Evolutionary conservation across 1,140 invertebrate species (phyloP), one percentile per base, ranked within the genome.

Genomic region (Halotydeus destructor): DNA sequence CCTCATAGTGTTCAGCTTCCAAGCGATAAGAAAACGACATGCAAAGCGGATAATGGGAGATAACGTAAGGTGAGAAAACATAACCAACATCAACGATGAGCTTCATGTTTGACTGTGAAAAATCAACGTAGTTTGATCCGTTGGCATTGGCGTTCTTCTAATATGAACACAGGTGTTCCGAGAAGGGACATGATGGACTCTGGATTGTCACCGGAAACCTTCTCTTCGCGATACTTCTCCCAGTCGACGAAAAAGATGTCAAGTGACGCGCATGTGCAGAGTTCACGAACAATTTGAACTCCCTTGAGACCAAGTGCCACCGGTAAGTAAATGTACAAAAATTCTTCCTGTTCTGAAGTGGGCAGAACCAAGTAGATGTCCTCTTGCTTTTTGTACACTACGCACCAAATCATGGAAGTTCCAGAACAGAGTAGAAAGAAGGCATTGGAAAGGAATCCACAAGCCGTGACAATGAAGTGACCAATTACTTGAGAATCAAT

Each of bases 201-300:
- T 11, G 5, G 18, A n/a, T 40, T 8, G 6, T 25, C 28, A 31
- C 22, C 49, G 35, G 28, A 49, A 36, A 19, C 14, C n/a, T 3
- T 38, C 21, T 26, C 24, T 22, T 36, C 19, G 6, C 12, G 6
- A 30, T 30, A 9, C n/a, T 36, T 4, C 58, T 88, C 83, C 82
- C 83, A 88, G 51, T 88, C 83, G 44, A 88, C 70, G 41, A 86
- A 72, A 57, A 88, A 84, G 32, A 85, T 69, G 52, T 82, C 74
- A 21, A 43, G 46, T 30, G 36, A 42, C 18, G 35, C 19, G 6
- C 23, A 14, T n/a, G 28, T 21, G 3, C 25, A 33, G 2, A 50
- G 25, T 19, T 46, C 36, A n/a, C 48, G 40, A 44, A 44, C 49
- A 22, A 51, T 28, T 30, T 38, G 16, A 32, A 46, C 31, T 54